Evolutionary conservation across 2,888 invertebrate species (phyloP).

Genomic region (Erebia ligea): DNA sequence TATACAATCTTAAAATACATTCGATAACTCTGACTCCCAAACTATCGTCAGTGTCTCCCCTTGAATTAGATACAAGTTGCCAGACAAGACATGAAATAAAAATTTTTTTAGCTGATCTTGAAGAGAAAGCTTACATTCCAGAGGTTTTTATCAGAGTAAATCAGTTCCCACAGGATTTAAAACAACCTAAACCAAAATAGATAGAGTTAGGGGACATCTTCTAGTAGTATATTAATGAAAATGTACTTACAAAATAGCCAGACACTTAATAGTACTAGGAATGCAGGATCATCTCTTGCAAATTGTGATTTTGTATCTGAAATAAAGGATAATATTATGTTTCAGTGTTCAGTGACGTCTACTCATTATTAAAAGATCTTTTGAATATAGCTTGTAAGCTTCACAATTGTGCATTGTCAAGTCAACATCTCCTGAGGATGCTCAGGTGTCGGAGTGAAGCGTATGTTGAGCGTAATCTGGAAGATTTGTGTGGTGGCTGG

Average conservation of each 20-base stretch:
- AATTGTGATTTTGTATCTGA: conserved; percentile 99
- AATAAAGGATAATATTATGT: conserved; percentile 50
- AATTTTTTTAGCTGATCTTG: too few species aligned
- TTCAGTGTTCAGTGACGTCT: background rate
- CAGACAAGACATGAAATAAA: too few species aligned
- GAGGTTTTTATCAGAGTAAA: background rate
- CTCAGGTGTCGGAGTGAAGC: too few species aligned
- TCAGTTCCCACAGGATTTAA: background rate
- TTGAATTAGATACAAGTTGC: too few species aligned
- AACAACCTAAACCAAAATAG: background rate
- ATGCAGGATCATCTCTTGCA: conserved; percentile 99
- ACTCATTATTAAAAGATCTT: background rate
- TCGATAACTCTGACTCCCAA: too few species aligned
- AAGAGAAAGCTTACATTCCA: background rate
- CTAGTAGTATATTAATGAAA: conserved; percentile 27
- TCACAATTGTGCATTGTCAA: too few species aligned
- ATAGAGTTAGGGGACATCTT: background rate
- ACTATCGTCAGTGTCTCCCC: too few species aligned
- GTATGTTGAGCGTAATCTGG: too few species aligned
- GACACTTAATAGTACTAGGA: conserved; percentile 94
- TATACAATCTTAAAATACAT: too few species aligned
- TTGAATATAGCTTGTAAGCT: too few species aligned
- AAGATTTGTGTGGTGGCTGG: too few species aligned
- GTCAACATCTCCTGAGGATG: too few species aligned
- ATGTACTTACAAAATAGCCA: conserved; percentile 89